Percentiles rank a stretch among this genome's conserved stretches.
These are phyloP conservation scores for Sceloporus tristichus DNA, from an alignment of 2,113 vertebrate species.

Conservation along the genomic window DNA sequence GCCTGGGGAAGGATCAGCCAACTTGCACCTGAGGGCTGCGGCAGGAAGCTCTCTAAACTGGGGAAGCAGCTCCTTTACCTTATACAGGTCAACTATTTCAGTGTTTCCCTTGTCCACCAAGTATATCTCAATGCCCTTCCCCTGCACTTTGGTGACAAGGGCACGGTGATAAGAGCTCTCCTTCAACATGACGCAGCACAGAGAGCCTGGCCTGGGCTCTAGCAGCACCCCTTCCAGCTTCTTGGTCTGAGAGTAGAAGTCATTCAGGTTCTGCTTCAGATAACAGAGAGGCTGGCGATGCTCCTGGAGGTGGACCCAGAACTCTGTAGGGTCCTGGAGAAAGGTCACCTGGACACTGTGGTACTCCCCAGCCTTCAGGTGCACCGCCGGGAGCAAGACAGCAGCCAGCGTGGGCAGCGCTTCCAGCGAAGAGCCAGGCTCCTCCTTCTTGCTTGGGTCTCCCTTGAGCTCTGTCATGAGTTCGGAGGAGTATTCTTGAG, in stretches of 20 bases:
- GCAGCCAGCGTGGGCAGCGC: neutral
- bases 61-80: slow-evolving; percentile 80
- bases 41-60: slow-evolving; percentile 81
- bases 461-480: slow-evolving; percentile 52
- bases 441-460: neutral
- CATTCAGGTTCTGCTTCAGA: slow-evolving; percentile 78
- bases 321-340: slow-evolving; percentile 82
- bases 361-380: slow-evolving; percentile 74
- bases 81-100: slow-evolving; percentile 73
- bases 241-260: slow-evolving; percentile 78
- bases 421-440: neutral
- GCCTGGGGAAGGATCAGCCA: slow-evolving; percentile 80
- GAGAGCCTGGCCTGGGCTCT: slow-evolving; percentile 77
- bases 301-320: slow-evolving; percentile 87
- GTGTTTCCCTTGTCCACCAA: slow-evolving; percentile 87
- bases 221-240: slow-evolving; percentile 67
- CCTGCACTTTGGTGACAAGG: slow-evolving; percentile 73
- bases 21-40: slow-evolving; percentile 84
- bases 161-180: slow-evolving; percentile 87
- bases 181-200: slow-evolving; percentile 85
- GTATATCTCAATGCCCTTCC: slow-evolving; percentile 78
- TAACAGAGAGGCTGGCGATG: slow-evolving; percentile 78
- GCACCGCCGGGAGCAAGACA: slow-evolving; percentile 26
- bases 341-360: slow-evolving; percentile 80
- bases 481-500: slow-evolving; percentile 31